Evolutionary conservation across 2,113 vertebrate genomes (phyloP), one percentile per base, ranked within the genome.

Genomic region (Tupaia tana): DNA sequence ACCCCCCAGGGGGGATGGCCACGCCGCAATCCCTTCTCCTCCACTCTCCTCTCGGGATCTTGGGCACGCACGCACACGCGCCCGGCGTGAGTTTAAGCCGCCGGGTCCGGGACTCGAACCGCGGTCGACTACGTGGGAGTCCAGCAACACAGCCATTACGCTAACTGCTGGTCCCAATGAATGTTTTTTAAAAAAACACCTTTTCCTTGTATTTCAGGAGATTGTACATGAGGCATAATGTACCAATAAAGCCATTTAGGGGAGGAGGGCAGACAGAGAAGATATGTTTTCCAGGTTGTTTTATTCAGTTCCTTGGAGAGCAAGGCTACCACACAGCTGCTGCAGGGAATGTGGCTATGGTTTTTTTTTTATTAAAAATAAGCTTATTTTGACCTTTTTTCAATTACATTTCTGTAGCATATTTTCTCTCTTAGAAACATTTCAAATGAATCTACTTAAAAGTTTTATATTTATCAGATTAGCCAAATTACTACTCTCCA

Each of bases 321-420:
- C 8, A 71, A 59, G n/a, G 3, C 34, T 78, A 0, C 52, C 69
- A 19, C 29, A 34, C 79, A 22, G 22, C 2, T 79, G 12, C 25
- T 83, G 0, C 24, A 89, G 6, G 24, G n/a, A 58, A 86, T 56
- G 25, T 75, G 27, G 11, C 54, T 52, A 0, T 9, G 29, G 24
- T 15, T 85, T 83, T 11, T 83, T 11, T 93, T 85, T 93, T 86
- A 31, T 74, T 80, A 79, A 92, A 92, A 93, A 63, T 90, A 86
- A 84, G 64, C 19, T 58, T 80, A 69, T 58, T 93, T 31, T 67
- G 27, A 2, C 16, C 16, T 92, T 52, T 52, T 61, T 59, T 64
- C 31, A 12, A 7, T 22, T 95, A 22, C 24, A 80, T 89, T 90
- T 95, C 3, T 19, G 43, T 29, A 75, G 52, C 6, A 11, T 63